Base-by-base conservation (phyloP, 1,140 invertebrate genomes). In the Drosophila lacertosa region DNA sequence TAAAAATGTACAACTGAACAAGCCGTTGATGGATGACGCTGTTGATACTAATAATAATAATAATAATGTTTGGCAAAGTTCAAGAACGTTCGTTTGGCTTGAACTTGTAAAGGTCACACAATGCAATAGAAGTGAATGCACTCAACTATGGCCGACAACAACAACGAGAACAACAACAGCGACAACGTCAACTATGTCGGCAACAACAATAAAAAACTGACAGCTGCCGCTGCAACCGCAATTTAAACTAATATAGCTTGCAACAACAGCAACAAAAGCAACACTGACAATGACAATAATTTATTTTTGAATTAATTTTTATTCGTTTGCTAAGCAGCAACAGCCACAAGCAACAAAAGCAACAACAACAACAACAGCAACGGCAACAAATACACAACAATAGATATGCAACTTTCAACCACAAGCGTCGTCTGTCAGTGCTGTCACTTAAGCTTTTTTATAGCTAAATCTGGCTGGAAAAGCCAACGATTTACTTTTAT, bases 241-340 rank as follows among this genome's bases (percentile, higher is more conserved):
- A 84, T 83, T 83, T 83, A 83, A 83, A 84, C 79, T 83, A 84
- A 83, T 83, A 83, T 83, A 80, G 72, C 67, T 84, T 68, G 54
- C 77, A 81, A 42, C 57, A 75, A 71, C 60, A 74, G 35, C 37
- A 69, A 26, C 51, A 29, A 20, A 18, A 48, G 45, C 45, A 55
- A 79, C 70, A 79, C 76, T 80, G 80, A 62, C 80, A 86, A 86
- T 84, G 81, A 80, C 80, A 86, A 84, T 80, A 84, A 84, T 86
- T 81, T 81, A 86, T 84, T 77, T 84, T 74, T 86, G 77, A 84
- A 86, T 86, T 80, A 77, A 86, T 77, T 84, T 86, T 84, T 74
- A 84, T 84, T 84, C 67, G 67, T 76, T 86, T 54, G 65, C 79
- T 74, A 70, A 78, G 74, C 64, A 74, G 58, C 47, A 69, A 37